Percentiles rank a stretch among this genome's conserved stretches.
Conservation (phyloP, 2,797 vertebrate species). For the Tragopan temminckii region DNA sequence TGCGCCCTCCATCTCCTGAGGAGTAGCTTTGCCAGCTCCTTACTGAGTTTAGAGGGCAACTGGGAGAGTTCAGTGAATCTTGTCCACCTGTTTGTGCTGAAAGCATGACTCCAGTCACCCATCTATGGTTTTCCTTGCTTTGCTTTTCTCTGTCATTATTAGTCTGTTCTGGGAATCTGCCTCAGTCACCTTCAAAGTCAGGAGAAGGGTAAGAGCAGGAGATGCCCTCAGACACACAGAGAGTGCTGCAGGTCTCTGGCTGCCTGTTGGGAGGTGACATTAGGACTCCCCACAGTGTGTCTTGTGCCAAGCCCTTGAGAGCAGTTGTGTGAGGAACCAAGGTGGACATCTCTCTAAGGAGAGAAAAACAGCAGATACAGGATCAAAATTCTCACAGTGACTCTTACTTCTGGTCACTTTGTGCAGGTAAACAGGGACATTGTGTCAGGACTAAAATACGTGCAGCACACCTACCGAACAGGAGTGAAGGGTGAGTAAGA, state of each 20-base stretch:
- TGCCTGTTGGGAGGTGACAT: background rate
- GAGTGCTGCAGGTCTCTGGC: background rate
- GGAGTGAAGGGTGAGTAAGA: constrained; percentile 83
- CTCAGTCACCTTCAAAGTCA: background rate
- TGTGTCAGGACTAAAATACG: constrained; percentile 86
- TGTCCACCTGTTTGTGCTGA: background rate
- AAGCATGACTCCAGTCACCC: background rate
- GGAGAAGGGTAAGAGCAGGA: background rate
- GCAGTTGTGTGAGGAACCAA: background rate
- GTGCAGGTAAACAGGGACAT: constrained; percentile 86
- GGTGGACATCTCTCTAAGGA: background rate
- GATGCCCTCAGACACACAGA: background rate
- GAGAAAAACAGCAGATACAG: background rate
- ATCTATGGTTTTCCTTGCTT: background rate
- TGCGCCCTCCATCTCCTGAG: background rate
- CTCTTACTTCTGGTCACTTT: background rate
- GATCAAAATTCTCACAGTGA: background rate
- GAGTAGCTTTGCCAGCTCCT: background rate
- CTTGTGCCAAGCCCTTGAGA: background rate
- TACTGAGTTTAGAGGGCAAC: background rate
- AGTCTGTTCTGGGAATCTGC: background rate
- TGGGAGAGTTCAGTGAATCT: background rate
- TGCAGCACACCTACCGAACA: constrained; percentile 84
- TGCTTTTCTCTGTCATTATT: background rate
- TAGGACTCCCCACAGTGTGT: background rate